Evolutionary conservation across 2,888 invertebrate species (phyloP).

Genomic region (Anthrax anthrax): DNA sequence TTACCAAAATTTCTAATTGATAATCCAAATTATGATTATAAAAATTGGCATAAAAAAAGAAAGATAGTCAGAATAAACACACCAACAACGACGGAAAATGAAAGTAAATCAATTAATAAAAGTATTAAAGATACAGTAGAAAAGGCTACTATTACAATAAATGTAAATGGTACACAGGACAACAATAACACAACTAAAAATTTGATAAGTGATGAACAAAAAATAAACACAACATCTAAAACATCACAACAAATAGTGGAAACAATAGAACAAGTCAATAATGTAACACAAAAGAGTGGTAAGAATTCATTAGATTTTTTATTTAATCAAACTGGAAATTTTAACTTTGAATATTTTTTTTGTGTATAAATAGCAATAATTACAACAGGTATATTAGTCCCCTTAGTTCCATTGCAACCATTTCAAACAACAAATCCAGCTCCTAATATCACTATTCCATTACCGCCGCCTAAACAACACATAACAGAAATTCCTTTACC

Average conservation of each 20-base stretch:
- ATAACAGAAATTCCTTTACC: not conserved
- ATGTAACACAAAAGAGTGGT: not conserved
- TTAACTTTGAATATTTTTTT: not conserved
- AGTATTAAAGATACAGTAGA: not conserved
- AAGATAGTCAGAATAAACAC: not conserved
- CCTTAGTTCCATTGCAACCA: conserved; percentile 6
- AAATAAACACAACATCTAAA: not conserved
- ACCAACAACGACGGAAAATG: not conserved
- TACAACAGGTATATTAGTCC: conserved; percentile 7
- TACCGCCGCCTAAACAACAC: not conserved
- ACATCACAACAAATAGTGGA: not conserved
- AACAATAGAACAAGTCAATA: not conserved
- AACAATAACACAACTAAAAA: not conserved
- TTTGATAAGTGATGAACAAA: not conserved
- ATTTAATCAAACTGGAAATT: too few relatives aligned
- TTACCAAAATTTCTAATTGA: conserved; percentile 12
- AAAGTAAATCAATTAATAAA: too few relatives aligned
- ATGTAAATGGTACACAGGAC: not conserved
- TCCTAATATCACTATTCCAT: conserved; percentile 2
- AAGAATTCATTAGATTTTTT: too few relatives aligned
- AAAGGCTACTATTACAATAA: not conserved
- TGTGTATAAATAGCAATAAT: conserved; percentile 2
- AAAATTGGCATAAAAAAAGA: conserved; percentile 1
- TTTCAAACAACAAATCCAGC: not conserved
- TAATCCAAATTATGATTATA: conserved; percentile 9